phyloP scores from a whole-genome alignment of 2,888 invertebrate genomes.

The Miltochrista miniata region DNA sequence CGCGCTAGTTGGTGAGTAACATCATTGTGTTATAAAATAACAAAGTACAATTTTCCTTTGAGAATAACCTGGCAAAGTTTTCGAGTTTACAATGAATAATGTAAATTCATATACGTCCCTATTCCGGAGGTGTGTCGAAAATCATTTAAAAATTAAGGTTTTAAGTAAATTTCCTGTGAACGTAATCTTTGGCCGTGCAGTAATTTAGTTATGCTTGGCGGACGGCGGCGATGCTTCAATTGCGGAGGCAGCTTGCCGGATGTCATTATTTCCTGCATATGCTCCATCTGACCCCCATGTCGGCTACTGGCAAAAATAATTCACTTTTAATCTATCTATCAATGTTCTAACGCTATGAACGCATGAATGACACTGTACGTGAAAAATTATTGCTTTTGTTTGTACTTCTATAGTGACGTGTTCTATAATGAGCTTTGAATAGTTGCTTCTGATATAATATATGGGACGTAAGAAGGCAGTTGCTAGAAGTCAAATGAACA shows the following conservation, averaged over 20 bases:
- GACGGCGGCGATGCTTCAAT: constrained; percentile 66
- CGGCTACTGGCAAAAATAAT: constrained; percentile 22
- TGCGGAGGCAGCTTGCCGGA: constrained; percentile 61
- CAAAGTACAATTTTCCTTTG: constrained; percentile 75
- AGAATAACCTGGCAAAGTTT: constrained; percentile 64
- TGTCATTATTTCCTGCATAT: constrained; percentile 69
- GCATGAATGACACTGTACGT: no score
- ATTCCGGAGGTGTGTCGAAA: constrained; percentile 13
- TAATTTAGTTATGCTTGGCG: constrained; percentile 56
- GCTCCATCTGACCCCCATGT: constrained; percentile 22
- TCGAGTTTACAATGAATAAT: constrained; percentile 47
- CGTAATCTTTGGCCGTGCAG: constrained; percentile 60
- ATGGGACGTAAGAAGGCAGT: no score
- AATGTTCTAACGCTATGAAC: no score
- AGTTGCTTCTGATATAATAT: no score
- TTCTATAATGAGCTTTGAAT: no score
- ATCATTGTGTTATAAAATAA: no score
- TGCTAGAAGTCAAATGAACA: no score
- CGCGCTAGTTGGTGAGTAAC: no score
- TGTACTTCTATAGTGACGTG: no score
- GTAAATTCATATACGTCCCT: constrained; percentile 17
- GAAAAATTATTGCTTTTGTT: no score
- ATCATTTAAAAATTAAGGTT: constrained; percentile 50
- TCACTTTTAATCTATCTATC: no score
- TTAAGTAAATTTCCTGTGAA: constrained; percentile 59